These are phyloP conservation scores for Intellagama lesueurii DNA, from an alignment of 2,797 vertebrate genomes.

Conservation along the genomic window DNA sequence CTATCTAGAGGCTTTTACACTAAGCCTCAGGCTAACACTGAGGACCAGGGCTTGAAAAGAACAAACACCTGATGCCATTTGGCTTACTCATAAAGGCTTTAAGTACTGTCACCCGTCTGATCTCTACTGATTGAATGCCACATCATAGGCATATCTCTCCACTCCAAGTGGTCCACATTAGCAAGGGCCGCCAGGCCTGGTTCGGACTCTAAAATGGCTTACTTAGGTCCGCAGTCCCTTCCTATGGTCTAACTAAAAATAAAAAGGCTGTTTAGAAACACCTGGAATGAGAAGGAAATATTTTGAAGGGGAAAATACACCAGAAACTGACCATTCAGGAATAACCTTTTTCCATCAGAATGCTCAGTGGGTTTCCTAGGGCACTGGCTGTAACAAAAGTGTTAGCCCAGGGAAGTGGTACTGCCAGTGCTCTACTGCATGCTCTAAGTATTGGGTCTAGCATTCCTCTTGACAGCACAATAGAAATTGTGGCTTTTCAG, in stretches of 20 bases:
- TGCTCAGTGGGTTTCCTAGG: not conserved
- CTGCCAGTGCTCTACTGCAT: not conserved
- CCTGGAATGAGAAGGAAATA: not conserved
- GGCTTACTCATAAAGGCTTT: too few species aligned
- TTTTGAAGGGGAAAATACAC: too few species aligned
- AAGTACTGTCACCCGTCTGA: too few species aligned
- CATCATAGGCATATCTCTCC: too few species aligned
- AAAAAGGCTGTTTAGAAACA: not conserved
- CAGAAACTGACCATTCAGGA: not conserved
- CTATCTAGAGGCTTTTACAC: too few species aligned
- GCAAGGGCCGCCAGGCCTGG: not conserved
- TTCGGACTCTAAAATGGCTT: not conserved
- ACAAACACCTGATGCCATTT: too few species aligned
- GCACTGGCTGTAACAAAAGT: not conserved
- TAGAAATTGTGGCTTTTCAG: not conserved
- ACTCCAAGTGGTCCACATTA: too few species aligned
- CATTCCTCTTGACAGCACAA: not conserved
- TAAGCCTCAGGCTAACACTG: too few species aligned
- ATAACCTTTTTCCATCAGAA: rapidly evolving
- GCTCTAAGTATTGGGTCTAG: not conserved
- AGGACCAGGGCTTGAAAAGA: too few species aligned
- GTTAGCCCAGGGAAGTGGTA: not conserved
- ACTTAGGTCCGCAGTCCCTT: not conserved
- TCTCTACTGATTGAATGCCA: too few species aligned
- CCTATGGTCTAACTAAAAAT: not conserved